These are phyloP conservation scores for Crocuta crocuta DNA, from an alignment of 2,113 vertebrate genomes.

Conservation along the genomic window DNA sequence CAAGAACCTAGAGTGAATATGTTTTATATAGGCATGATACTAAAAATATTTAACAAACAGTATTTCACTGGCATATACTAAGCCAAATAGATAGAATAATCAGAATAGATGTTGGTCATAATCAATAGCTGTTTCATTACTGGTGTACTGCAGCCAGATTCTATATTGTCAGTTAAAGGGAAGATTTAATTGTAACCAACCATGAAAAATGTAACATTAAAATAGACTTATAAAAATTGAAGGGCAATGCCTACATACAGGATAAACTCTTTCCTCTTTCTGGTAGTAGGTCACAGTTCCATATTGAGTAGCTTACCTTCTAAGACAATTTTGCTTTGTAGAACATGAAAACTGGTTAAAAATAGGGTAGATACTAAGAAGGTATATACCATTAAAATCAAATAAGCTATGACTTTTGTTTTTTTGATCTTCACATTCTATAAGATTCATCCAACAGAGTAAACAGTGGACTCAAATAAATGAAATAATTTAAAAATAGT, in stretches of 20 bases:
- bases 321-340: neutral
- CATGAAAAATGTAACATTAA: neutral
- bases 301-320: neutral
- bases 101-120: neutral
- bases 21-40: neutral
- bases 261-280: neutral
- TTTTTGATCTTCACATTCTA: neutral
- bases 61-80: neutral
- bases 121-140: neutral
- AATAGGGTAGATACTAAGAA: neutral
- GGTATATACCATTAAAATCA: neutral
- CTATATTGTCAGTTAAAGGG: neutral
- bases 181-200: neutral
- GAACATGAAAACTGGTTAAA: neutral
- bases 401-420: neutral
- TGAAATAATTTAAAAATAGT: slow-evolving; percentile 13
- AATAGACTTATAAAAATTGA: neutral
- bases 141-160: neutral
- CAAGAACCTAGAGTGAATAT: neutral
- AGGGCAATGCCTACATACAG: neutral
- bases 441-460: neutral
- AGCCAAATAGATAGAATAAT: neutral
- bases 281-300: neutral
- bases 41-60: neutral
- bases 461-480: neutral